These are phyloP conservation scores for Eupithecia dodoneata DNA, from an alignment of 2,888 invertebrate species.

Conservation along the genomic window DNA sequence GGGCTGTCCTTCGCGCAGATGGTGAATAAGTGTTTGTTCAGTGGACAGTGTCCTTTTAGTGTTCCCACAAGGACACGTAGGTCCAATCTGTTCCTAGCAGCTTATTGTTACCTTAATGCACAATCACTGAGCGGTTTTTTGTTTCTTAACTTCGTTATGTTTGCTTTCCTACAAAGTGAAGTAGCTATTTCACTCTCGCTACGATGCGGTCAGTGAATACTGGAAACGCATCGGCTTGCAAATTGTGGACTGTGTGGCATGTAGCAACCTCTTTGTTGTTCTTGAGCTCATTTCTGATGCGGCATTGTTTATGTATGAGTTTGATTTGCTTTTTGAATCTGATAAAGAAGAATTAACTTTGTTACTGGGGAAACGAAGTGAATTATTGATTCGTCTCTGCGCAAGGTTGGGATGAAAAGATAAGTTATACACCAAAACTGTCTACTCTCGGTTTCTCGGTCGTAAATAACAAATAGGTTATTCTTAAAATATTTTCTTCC, in stretches of 20 bases:
- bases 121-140: background rate
- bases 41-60: too few relatives aligned
- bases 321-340: background rate
- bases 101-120: background rate
- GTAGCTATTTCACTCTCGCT: slow-evolving; percentile 4
- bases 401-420: background rate
- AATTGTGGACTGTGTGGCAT: slow-evolving; percentile 55
- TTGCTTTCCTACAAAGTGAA: background rate
- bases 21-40: too few relatives aligned
- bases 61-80: too few relatives aligned
- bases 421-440: background rate
- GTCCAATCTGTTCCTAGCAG: too few relatives aligned
- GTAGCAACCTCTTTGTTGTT: slow-evolving; percentile 35
- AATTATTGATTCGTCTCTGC: background rate
- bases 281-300: slow-evolving; percentile 26
- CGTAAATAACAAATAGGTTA: background rate
- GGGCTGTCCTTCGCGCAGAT: too few relatives aligned
- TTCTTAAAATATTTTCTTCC: background rate
- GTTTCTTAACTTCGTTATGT: background rate
- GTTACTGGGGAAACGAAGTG: background rate
- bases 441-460: background rate
- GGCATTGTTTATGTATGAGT: slow-evolving; percentile 6
- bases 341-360: background rate
- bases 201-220: slow-evolving; percentile 50
- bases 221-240: slow-evolving; percentile 56